Conservation (phyloP, 2,113 vertebrate species). For the Alosa alosa region DNA sequence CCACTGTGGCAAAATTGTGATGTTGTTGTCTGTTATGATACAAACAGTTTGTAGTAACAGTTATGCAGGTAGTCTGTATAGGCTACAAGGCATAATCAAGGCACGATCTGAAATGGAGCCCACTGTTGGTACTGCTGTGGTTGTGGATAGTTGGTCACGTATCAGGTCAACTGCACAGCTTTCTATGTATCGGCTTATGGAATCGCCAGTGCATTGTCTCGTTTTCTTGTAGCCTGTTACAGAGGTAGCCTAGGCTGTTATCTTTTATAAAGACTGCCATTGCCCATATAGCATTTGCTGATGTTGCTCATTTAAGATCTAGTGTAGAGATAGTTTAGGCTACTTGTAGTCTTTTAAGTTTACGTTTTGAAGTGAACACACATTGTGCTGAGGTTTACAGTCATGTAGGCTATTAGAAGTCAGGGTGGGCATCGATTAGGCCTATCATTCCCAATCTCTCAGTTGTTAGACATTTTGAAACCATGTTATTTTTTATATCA, state of each 20-base stretch:
- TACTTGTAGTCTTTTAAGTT: not conserved
- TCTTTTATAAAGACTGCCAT: not conserved
- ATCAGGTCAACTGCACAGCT: not conserved
- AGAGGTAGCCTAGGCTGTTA: not conserved
- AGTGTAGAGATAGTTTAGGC: not conserved
- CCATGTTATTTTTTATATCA: not conserved
- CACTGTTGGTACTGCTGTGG: conserved; percentile 5
- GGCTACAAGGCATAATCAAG: not conserved
- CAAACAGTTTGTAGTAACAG: not conserved
- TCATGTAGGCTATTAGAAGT: not conserved
- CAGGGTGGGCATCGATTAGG: not conserved
- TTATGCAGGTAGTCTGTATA: not conserved
- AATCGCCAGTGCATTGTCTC: not conserved
- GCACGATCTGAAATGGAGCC: conserved; percentile 15
- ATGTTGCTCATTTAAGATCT: not conserved
- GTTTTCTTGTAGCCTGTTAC: not conserved
- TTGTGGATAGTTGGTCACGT: conserved; percentile 12
- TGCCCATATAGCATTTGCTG: not conserved
- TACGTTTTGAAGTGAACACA: not conserved
- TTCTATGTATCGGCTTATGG: not conserved
- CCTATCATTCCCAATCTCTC: not conserved
- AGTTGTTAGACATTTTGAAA: not conserved
- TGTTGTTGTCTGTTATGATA: not conserved
- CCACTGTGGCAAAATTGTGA: not conserved
- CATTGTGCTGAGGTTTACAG: not conserved